Evolutionary conservation across 2,888 invertebrate species (phyloP).

Genomic region (Neoascia interrupta): DNA sequence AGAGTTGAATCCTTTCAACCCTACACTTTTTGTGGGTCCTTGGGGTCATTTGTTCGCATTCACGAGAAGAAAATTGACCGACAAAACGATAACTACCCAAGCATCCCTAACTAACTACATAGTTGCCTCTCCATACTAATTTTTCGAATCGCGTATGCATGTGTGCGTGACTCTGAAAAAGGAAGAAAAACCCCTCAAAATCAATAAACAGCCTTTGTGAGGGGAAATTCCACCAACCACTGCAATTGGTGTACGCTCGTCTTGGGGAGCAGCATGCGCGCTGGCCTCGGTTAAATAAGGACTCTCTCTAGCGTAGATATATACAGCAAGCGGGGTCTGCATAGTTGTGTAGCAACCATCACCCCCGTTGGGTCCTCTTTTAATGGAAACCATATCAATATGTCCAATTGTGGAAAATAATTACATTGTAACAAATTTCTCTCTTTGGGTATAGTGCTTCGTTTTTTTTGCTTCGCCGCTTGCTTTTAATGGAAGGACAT

Average conservation of each 20-base stretch:
- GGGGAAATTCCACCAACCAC: constrained; percentile 49
- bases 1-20: constrained; percentile 36
- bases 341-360: constrained; percentile 25
- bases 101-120: constrained; percentile 68
- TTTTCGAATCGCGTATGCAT: constrained; percentile 20
- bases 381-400: constrained; percentile 78
- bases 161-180: neutral
- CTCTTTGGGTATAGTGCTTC: constrained; percentile 59
- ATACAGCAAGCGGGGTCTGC: neutral
- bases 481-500: too few species aligned
- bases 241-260: constrained; percentile 54
- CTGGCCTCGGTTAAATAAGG: constrained; percentile 12
- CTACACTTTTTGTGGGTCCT: constrained; percentile 49
- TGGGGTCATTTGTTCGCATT: constrained; percentile 67
- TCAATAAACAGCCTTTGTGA: constrained; percentile 47
- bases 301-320: constrained; percentile 24
- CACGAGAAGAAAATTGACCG: constrained; percentile 69
- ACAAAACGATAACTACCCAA: constrained; percentile 68
- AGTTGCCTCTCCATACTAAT: constrained; percentile 61
- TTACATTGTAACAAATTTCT: constrained; percentile 80
- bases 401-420: constrained; percentile 81
- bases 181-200: constrained; percentile 10
- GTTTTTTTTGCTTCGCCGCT: constrained; percentile 38
- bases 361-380: constrained; percentile 50
- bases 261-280: constrained; percentile 63